A percentile compares a stretch with the other conserved stretches of the same genome.
These are phyloP conservation scores for Heliconius ismenius DNA, from an alignment of 2,888 invertebrate species.

Conservation along the genomic window DNA sequence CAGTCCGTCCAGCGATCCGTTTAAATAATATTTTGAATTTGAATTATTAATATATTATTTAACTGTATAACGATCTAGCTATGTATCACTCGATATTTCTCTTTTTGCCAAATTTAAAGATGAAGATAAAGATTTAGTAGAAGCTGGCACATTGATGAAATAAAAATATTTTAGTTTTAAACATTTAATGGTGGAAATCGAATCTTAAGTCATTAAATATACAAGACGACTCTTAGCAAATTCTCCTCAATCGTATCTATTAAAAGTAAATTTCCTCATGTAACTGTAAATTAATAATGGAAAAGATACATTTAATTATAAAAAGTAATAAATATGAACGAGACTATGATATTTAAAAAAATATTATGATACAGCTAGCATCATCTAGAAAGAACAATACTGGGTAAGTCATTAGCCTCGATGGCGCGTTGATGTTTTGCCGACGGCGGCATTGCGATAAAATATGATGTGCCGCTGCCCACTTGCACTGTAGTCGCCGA, in stretches of 20 bases:
- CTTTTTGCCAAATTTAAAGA: too few relatives aligned
- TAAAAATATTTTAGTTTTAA: too few relatives aligned
- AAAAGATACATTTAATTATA: neutral
- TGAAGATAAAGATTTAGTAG: too few relatives aligned
- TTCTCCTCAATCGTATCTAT: neutral
- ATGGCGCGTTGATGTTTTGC: constrained; percentile 17
- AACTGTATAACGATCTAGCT: too few relatives aligned
- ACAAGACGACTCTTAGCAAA: too few relatives aligned
- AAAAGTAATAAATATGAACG: constrained; percentile 15
- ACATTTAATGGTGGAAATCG: too few relatives aligned
- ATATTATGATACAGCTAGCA: constrained; percentile 8
- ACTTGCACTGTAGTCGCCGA: neutral
- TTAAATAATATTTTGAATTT: too few relatives aligned
- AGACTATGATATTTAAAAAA: constrained; percentile 8
- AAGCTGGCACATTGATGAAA: too few relatives aligned
- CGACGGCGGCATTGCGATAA: constrained; percentile 13
- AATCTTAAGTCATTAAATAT: too few relatives aligned
- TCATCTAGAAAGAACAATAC: constrained; percentile 21
- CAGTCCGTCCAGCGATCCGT: too few relatives aligned
- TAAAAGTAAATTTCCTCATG: neutral
- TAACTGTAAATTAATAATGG: neutral
- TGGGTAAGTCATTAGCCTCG: constrained; percentile 26
- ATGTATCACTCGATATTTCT: too few relatives aligned
- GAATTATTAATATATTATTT: too few relatives aligned
- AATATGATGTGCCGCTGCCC: neutral